Percentiles rank a stretch among this genome's conserved stretches.
Conservation (phyloP, 2,797 vertebrate genomes). For the Sardinella longiceps region DNA sequence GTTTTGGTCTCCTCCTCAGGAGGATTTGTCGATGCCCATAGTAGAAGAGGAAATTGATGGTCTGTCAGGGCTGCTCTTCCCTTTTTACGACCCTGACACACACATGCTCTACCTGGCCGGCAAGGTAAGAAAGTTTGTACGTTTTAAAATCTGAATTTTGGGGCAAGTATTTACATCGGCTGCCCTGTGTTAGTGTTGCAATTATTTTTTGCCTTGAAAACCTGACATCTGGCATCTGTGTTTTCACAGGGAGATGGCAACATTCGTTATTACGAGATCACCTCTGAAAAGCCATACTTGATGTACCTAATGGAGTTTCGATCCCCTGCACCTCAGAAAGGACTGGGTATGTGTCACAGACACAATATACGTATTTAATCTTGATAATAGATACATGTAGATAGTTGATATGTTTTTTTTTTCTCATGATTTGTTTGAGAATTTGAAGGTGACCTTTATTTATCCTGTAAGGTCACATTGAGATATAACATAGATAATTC, state of each 20-base stretch:
- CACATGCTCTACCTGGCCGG: slow-evolving; percentile 98
- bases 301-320: slow-evolving; percentile 97
- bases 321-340: slow-evolving; percentile 93
- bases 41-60: slow-evolving; percentile 96
- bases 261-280: slow-evolving; percentile 96
- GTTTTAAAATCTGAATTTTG: neutral
- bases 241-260: slow-evolving; percentile 93
- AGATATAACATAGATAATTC: too few relatives aligned
- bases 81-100: slow-evolving; percentile 95
- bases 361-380: too few relatives aligned
- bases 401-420: neutral
- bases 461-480: too few relatives aligned
- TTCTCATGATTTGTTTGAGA: neutral
- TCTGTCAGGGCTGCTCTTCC: slow-evolving; percentile 94
- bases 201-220: neutral
- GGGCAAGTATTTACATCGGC: neutral
- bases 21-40: slow-evolving; percentile 92
- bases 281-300: slow-evolving; percentile 92
- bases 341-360: slow-evolving; percentile 82
- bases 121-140: slow-evolving; percentile 78
- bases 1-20: slow-evolving; percentile 70
- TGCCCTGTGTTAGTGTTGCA: neutral
- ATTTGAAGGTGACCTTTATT: too few relatives aligned
- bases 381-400: too few relatives aligned
- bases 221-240: slow-evolving; percentile 34